These are phyloP conservation scores for Xenops minutus DNA, from an alignment of 2,797 vertebrate genomes.

Conservation along the genomic window DNA sequence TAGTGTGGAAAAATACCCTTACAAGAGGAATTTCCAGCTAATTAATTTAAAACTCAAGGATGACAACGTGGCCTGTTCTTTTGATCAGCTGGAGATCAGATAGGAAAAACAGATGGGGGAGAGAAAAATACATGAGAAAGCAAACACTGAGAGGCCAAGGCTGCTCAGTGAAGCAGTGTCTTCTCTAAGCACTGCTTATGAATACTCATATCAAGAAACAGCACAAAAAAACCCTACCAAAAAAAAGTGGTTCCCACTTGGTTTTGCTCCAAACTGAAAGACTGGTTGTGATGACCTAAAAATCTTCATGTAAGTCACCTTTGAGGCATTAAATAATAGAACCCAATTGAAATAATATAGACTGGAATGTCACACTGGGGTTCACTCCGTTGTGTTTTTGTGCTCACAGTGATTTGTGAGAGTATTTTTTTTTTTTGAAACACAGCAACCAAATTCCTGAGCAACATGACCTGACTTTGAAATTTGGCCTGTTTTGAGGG, in stretches of 20 bases:
- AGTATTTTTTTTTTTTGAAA: background rate
- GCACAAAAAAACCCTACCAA: fast-evolving
- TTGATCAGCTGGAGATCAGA: background rate
- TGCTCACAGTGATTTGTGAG: background rate
- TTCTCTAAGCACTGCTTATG: background rate
- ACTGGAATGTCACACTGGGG: background rate
- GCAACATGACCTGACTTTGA: background rate
- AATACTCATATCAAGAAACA: background rate
- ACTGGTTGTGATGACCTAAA: background rate
- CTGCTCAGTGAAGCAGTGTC: fast-evolving
- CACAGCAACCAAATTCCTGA: background rate
- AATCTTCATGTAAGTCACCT: background rate
- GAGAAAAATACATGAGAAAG: background rate
- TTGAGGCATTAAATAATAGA: background rate
- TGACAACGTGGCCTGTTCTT: background rate
- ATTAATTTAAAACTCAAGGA: background rate
- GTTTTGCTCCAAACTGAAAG: background rate
- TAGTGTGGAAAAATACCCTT: background rate
- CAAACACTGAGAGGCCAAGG: background rate
- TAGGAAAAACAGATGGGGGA: background rate
- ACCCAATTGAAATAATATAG: background rate
- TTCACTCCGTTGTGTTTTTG: background rate
- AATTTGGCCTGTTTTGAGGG: background rate
- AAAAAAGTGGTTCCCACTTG: fast-evolving
- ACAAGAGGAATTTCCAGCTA: background rate